Evolutionary conservation across 2,797 vertebrate species (phyloP).

Genomic region (Kryptolebias ocellatus): DNA sequence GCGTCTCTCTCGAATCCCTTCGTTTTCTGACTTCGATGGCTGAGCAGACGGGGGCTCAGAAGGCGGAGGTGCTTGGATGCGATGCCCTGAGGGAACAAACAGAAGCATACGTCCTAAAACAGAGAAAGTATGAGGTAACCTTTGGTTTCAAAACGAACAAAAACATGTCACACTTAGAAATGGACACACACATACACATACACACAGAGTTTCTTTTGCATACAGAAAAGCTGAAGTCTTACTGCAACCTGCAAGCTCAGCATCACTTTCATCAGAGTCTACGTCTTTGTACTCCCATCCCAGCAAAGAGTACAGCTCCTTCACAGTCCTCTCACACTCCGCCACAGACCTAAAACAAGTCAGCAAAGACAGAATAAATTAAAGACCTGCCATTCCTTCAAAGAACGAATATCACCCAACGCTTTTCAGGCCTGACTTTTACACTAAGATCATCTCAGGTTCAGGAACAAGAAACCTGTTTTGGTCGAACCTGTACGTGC

Average conservation of each 20-base stretch:
- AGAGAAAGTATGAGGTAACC: neutral
- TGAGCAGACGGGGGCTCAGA: neutral
- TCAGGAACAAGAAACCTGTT: too few relatives aligned
- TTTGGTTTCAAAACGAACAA: neutral
- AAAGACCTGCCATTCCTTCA: neutral
- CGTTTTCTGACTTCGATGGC: neutral
- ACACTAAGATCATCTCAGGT: too few relatives aligned
- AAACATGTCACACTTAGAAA: neutral
- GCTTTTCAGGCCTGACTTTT: too few relatives aligned
- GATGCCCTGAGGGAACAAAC: neutral
- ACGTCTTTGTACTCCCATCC: constrained; percentile 68
- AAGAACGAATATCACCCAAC: neutral
- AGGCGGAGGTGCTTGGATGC: neutral
- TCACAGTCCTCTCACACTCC: constrained; percentile 67
- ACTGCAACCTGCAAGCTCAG: constrained; percentile 27
- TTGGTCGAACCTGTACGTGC: too few relatives aligned
- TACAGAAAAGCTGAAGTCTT: neutral
- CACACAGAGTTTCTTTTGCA: neutral
- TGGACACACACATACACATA: neutral
- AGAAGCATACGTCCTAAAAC: constrained; percentile 26
- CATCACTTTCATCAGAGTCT: constrained; percentile 56
- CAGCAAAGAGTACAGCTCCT: constrained; percentile 67
- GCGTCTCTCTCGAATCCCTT: neutral
- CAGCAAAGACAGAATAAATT: neutral
- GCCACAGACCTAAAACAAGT: constrained; percentile 65